Conservation (phyloP, 2,113 vertebrate species). For the Aramus guarauna region DNA sequence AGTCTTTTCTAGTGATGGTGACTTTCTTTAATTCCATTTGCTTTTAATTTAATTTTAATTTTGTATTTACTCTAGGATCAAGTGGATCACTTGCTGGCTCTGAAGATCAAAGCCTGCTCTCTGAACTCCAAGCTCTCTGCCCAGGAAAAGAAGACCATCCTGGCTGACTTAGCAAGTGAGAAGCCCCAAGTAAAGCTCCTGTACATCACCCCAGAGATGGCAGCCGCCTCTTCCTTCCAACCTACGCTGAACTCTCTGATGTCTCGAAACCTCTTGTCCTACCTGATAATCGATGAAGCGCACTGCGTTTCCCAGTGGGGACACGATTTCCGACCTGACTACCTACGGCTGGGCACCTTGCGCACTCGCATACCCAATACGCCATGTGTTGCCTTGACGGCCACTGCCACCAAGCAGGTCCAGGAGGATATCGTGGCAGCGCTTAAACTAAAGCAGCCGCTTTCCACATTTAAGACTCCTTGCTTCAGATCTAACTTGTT, state of each 20-base stretch:
- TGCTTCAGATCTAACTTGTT: constrained; percentile 92
- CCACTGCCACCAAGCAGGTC: constrained; percentile 89
- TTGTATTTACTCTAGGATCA: constrained; percentile 81
- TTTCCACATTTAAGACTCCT: constrained; percentile 82
- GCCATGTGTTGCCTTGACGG: constrained; percentile 89
- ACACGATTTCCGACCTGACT: constrained; percentile 95
- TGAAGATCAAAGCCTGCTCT: constrained; percentile 87
- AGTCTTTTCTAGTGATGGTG: not conserved
- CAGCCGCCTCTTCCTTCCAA: constrained; percentile 87
- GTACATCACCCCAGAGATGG: constrained; percentile 97
- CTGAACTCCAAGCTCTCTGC: constrained; percentile 89
- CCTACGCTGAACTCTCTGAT: constrained; percentile 82
- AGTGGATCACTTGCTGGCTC: constrained; percentile 83
- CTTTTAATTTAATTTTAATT: not conserved
- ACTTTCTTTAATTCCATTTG: not conserved
- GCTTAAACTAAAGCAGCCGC: constrained; percentile 76
- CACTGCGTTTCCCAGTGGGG: constrained; percentile 99
- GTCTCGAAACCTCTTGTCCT: constrained; percentile 84
- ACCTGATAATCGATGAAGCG: constrained; percentile 92
- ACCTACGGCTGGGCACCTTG: constrained; percentile 86
- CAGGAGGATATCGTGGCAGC: constrained; percentile 85
- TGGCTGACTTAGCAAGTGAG: constrained; percentile 83
- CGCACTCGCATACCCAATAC: constrained; percentile 74
- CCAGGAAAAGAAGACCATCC: constrained; percentile 81
- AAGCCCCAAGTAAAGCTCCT: constrained; percentile 87